phyloP scores from a whole-genome alignment of 2,113 vertebrate genomes.

The Ochotona princeps region DNA sequence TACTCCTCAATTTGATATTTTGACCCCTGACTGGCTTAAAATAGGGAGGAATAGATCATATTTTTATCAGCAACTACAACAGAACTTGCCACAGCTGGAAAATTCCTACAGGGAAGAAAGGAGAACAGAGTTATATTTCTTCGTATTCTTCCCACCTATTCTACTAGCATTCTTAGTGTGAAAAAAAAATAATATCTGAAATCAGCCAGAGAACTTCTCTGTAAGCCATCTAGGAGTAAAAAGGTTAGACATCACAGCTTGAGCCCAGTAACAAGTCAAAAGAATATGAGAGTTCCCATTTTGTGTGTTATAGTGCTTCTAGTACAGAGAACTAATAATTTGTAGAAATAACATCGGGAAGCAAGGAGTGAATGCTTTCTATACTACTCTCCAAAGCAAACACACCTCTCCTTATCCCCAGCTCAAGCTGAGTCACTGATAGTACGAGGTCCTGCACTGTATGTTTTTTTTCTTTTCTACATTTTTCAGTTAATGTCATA shows the following conservation, averaged over 20 bases:
- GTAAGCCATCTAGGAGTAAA: neutral
- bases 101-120: conserved; percentile 33
- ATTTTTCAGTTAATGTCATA: neutral
- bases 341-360: conserved; percentile 45
- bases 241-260: conserved; percentile 48
- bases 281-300: neutral
- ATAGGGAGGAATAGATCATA: neutral
- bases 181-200: conserved; percentile 58
- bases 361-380: neutral
- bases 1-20: conserved; percentile 47
- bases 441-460: neutral
- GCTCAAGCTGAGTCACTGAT: neutral
- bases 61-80: conserved; percentile 60
- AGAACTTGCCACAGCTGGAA: conserved; percentile 33
- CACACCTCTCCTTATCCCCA: conserved; percentile 24
- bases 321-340: conserved; percentile 19
- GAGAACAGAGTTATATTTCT: conserved; percentile 43
- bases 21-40: neutral
- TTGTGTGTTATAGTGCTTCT: neutral
- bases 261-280: conserved; percentile 56
- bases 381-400: conserved; percentile 25
- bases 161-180: conserved; percentile 51
- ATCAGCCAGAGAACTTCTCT: conserved; percentile 57
- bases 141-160: conserved; percentile 46
- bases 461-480: neutral